Base-by-base conservation (phyloP, 1,140 invertebrate genomes). In the Heliconius congener region DNA sequence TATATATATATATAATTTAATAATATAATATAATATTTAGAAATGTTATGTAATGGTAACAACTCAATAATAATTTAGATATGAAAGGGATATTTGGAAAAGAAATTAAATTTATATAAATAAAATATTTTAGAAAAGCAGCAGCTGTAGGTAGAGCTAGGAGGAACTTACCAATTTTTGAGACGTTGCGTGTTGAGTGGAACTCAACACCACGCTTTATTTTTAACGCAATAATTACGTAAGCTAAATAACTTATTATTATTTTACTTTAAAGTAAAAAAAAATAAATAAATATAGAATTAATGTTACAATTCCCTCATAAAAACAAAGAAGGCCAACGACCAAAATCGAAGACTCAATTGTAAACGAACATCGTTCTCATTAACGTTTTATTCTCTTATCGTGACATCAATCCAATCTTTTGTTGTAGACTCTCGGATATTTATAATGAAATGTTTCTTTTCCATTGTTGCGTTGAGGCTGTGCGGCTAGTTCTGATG, bases 331-430 rank as follows among this genome's bases (percentile, higher is more conserved):
- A 57, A 23, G 4, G 55, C 55, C 1, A 23, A 11, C 60, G 23
- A 27, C 60, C 57, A 9, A 66, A 66, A 27, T 66, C 60, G 60
- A 27, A 66, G 60, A 66, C 27, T 66, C 60, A 66, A 66, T 66
- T 66, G 60, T 66, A 66, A 66, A 27, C 23, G 60, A 66, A 66
- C 60, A 30, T 66, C 27, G 60, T 23, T 30, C 60, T 27, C 60
- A 66, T 66, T 66, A 66, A 27, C 27, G 60, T 66, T 27, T 66
- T 27, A 66, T 66, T 30, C 60, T 66, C 60, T 66, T 66, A 66
- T 66, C 60, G 60, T 66, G 60, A 66, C 60, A 66, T 66, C 9
- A 30, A 5, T 66, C n/a, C 60, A n/a, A 66, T 66, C 60, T 66
- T 66, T 66, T 66, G 60, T 66, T 66, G 3, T 66, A 23, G 60